A percentile compares a stretch with the other conserved stretches of the same genome.
These are phyloP conservation scores for Neoarius graeffei DNA, from an alignment of 2,113 vertebrate species.

Conservation along the genomic window DNA sequence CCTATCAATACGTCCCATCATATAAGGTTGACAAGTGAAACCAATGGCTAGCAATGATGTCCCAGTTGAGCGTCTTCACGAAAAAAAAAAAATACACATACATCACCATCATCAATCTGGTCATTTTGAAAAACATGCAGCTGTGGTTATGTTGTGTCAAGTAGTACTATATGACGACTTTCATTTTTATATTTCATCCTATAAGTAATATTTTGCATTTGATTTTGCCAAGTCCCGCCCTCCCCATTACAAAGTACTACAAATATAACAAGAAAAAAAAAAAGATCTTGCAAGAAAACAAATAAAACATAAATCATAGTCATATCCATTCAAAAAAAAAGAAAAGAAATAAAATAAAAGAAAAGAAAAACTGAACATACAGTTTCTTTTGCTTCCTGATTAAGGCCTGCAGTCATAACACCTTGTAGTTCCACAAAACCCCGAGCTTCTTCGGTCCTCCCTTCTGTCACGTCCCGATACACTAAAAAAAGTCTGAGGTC, in stretches of 20 bases:
- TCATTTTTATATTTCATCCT: constrained; percentile 58
- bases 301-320: constrained; percentile 38
- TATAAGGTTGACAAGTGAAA: constrained; percentile 55
- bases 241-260: constrained; percentile 41
- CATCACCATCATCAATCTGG: constrained; percentile 49
- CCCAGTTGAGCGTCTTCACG: constrained; percentile 53
- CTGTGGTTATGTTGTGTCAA: constrained; percentile 56
- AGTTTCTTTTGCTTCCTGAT: constrained; percentile 55
- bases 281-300: constrained; percentile 34
- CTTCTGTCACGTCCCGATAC: constrained; percentile 60
- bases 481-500: constrained; percentile 72
- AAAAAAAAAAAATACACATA: constrained; percentile 25
- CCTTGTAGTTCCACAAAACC: constrained; percentile 60
- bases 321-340: constrained; percentile 42
- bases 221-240: constrained; percentile 15
- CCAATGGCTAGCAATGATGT: constrained; percentile 58
- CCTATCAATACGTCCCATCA: constrained; percentile 23
- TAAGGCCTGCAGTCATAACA: constrained; percentile 66
- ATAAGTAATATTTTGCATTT: constrained; percentile 53
- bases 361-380: constrained; percentile 48
- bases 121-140: constrained; percentile 57
- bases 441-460: constrained; percentile 52
- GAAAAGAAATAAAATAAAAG: background rate
- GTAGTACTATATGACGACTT: constrained; percentile 57
- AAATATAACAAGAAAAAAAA: constrained; percentile 51